These are phyloP conservation scores for Seriola aureovittata DNA, from an alignment of 2,113 vertebrate genomes.

Conservation along the genomic window DNA sequence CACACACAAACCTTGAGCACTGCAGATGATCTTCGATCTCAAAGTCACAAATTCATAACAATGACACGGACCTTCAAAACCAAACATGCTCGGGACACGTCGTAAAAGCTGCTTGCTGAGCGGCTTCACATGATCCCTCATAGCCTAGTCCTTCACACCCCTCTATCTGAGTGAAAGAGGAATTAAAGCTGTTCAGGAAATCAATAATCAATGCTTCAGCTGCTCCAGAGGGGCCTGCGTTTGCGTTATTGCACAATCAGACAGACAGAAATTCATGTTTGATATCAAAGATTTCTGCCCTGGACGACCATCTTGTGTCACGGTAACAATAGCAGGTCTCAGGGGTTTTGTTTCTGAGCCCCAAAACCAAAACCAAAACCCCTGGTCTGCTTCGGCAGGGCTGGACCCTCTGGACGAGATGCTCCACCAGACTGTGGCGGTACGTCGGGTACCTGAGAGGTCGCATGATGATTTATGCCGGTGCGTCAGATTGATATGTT, in stretches of 20 bases:
- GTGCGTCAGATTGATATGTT: constrained; percentile 19
- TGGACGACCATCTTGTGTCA: background rate
- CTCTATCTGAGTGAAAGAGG: background rate
- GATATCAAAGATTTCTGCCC: background rate
- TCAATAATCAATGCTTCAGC: constrained; percentile 33
- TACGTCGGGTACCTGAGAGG: background rate
- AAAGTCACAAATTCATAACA: background rate
- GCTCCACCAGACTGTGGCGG: background rate
- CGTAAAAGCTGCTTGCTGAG: background rate
- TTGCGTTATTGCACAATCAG: background rate
- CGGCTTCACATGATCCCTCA: background rate
- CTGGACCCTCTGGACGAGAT: background rate
- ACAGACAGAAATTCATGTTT: background rate
- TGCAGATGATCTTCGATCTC: too few relatives aligned
- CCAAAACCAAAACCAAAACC: background rate
- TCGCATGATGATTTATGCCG: constrained; percentile 7
- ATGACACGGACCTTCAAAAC: background rate
- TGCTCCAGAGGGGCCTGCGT: background rate
- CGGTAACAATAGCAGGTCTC: background rate
- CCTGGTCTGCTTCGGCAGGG: background rate
- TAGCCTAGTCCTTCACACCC: background rate
- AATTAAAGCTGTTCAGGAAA: constrained; percentile 1
- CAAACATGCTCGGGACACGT: background rate
- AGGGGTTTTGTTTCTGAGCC: background rate
- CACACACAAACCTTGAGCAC: too few relatives aligned